A percentile compares a stretch with the other conserved stretches of the same genome.
phyloP scores from a whole-genome alignment of 2,888 invertebrate genomes.

The Noctua comes region DNA sequence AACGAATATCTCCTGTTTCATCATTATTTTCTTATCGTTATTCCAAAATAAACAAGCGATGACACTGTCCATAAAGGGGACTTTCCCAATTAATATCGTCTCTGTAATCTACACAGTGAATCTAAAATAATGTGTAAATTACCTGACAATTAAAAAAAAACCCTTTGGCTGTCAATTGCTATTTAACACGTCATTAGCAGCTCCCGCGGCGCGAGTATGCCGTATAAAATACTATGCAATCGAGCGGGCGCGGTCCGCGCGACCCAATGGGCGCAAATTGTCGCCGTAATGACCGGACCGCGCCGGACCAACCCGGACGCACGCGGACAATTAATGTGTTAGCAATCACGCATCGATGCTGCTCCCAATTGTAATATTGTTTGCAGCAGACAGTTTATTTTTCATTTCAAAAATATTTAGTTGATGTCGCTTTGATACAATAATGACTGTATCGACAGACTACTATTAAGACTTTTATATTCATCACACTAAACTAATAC shows the following conservation, averaged over 20 bases:
- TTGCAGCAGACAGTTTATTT: constrained; percentile 7
- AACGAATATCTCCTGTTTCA: not conserved
- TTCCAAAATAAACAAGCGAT: not conserved
- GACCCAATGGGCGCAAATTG: constrained; percentile 65
- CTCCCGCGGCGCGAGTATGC: not conserved
- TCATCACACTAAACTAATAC: no score
- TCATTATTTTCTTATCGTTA: not conserved
- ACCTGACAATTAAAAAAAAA: not conserved
- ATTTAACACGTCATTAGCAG: constrained; percentile 48
- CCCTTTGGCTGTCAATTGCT: not conserved
- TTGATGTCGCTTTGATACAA: not conserved
- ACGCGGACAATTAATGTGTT: constrained; percentile 39
- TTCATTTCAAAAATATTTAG: not conserved
- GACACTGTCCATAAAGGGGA: not conserved
- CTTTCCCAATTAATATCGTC: not conserved
- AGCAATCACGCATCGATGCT: constrained; percentile 48
- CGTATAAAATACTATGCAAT: constrained; percentile 53
- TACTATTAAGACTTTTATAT: not conserved
- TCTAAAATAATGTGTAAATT: not conserved
- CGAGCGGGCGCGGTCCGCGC: constrained; percentile 20
- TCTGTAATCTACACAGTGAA: not conserved
- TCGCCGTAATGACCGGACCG: constrained; percentile 59
- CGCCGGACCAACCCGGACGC: constrained; percentile 20
- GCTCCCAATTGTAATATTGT: constrained; percentile 21
- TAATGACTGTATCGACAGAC: not conserved